Evolutionary conservation across 1,140 invertebrate species (phyloP).

Genomic region (Drosophila erecta): DNA sequence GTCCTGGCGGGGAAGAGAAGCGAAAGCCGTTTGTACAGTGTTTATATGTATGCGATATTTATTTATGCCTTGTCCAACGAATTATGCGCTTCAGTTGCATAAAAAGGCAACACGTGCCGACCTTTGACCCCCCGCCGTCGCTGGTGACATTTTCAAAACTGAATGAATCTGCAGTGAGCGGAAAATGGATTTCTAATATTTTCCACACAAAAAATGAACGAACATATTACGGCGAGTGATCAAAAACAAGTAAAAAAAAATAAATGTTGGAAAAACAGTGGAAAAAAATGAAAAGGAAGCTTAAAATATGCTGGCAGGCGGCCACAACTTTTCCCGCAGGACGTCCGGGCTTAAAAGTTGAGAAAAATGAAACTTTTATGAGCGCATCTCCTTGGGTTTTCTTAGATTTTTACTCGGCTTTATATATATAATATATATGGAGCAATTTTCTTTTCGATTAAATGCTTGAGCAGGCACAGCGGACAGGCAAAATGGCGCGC

Average conservation of each 20-base stretch:
- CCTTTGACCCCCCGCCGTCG: slow-evolving; percentile 4
- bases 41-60: slow-evolving; percentile 69
- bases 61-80: slow-evolving; percentile 81
- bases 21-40: slow-evolving; percentile 28
- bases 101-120: slow-evolving; percentile 77
- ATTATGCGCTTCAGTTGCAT: slow-evolving; percentile 80
- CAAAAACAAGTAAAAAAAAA: slow-evolving; percentile 13
- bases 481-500: slow-evolving; percentile 60
- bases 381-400: slow-evolving; percentile 36
- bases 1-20: slow-evolving; percentile 44
- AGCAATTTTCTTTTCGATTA: slow-evolving; percentile 82
- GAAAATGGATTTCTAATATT: slow-evolving; percentile 84
- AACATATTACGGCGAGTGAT: slow-evolving; percentile 24
- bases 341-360: slow-evolving; percentile 84
- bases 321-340: slow-evolving; percentile 73
- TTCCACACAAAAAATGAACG: slow-evolving; percentile 37
- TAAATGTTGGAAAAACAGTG: slow-evolving; percentile 4
- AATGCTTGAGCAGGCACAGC: slow-evolving; percentile 70
- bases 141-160: slow-evolving; percentile 74
- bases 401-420: slow-evolving; percentile 13
- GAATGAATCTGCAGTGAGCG: slow-evolving; percentile 81
- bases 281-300: slow-evolving; percentile 20
- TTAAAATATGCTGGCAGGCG: slow-evolving; percentile 71
- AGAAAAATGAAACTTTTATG: slow-evolving; percentile 84
- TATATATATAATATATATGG: slow-evolving; percentile 11